phyloP scores from a whole-genome alignment of 2,113 vertebrate species.

The Triplophysa tibetana region DNA sequence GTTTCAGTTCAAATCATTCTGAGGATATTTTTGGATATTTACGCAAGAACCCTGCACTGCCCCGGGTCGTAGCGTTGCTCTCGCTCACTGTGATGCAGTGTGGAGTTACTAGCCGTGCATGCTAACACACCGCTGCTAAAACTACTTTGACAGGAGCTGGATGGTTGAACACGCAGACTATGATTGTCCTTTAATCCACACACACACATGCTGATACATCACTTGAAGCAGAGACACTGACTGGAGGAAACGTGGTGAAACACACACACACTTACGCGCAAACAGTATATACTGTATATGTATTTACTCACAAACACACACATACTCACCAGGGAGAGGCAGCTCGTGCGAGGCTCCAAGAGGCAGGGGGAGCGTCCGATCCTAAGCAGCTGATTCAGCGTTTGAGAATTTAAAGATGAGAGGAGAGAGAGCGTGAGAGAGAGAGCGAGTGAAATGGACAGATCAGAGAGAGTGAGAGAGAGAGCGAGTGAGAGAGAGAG shows the following conservation, averaged over 20 bases:
- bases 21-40: neutral
- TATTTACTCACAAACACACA: slow-evolving; percentile 64
- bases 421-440: slow-evolving; percentile 72
- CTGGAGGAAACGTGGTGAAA: slow-evolving; percentile 32
- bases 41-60: neutral
- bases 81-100: neutral
- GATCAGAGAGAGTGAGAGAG: slow-evolving; percentile 72
- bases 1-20: no score
- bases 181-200: slow-evolving; percentile 40
- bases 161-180: slow-evolving; percentile 51
- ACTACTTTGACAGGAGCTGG: slow-evolving; percentile 71
- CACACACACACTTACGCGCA: slow-evolving; percentile 34
- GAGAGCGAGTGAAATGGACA: slow-evolving; percentile 34
- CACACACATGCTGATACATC: slow-evolving; percentile 42
- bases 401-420: slow-evolving; percentile 90
- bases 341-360: slow-evolving; percentile 62
- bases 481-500: slow-evolving; percentile 70
- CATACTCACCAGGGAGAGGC: slow-evolving; percentile 67
- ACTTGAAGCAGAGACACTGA: slow-evolving; percentile 8
- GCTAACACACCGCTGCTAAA: slow-evolving; percentile 49
- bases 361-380: slow-evolving; percentile 81
- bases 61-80: slow-evolving; percentile 3
- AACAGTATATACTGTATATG: slow-evolving; percentile 32
- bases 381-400: slow-evolving; percentile 92
- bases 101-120: slow-evolving; percentile 32